phyloP scores from a whole-genome alignment of 2,113 vertebrate genomes.

The Psittacus erithacus region DNA sequence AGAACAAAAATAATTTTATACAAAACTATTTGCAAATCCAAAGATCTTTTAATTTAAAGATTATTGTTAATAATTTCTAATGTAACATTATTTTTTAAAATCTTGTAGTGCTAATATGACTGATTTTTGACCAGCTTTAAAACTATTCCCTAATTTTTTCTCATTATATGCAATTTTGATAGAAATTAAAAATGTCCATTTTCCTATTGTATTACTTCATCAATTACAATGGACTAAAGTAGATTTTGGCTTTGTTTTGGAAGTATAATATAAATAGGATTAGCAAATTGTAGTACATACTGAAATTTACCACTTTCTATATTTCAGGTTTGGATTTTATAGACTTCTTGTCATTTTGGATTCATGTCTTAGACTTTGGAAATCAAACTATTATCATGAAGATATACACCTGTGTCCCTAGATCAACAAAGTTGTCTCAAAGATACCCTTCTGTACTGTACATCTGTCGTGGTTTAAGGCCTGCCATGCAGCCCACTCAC shows the following conservation, averaged over 20 bases:
- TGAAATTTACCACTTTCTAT: background rate
- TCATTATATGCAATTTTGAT: background rate
- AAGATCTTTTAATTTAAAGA: background rate
- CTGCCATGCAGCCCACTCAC: no score
- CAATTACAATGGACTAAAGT: background rate
- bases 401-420: background rate
- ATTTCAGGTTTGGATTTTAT: background rate
- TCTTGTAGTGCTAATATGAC: accelerated
- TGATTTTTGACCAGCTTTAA: background rate
- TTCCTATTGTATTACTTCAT: background rate
- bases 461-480: background rate
- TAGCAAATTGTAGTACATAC: background rate
- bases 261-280: background rate
- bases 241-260: background rate
- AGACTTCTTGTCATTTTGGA: background rate
- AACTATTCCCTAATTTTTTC: background rate
- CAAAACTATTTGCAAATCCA: background rate
- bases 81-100: background rate
- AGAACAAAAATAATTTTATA: background rate
- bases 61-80: background rate
- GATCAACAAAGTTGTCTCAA: background rate
- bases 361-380: background rate
- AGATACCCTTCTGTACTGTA: background rate
- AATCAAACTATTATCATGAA: background rate
- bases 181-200: background rate